phyloP scores from a whole-genome alignment of 2,113 vertebrate genomes.

The Phoxinus phoxinus region DNA sequence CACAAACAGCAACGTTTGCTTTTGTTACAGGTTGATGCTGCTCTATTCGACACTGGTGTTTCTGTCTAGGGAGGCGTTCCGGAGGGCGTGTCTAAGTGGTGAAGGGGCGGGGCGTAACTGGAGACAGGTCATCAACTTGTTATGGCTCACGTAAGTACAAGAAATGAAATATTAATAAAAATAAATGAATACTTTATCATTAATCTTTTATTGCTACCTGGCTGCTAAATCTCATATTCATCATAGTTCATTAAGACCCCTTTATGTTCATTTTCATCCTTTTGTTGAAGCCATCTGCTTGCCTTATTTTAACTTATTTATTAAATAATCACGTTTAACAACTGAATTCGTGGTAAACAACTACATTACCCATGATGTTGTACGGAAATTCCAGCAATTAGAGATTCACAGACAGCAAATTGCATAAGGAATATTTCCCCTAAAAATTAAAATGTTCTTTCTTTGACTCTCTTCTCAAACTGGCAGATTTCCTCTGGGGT shows the following conservation, averaged over 20 bases:
- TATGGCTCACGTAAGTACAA: slow-evolving; percentile 91
- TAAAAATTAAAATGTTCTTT: neutral
- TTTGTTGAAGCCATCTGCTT: too few relatives aligned
- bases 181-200: too few relatives aligned
- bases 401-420: too few relatives aligned
- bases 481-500: slow-evolving; percentile 87
- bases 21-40: slow-evolving; percentile 82
- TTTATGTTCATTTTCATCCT: too few relatives aligned
- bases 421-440: neutral
- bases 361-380: too few relatives aligned
- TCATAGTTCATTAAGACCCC: too few relatives aligned
- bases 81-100: slow-evolving; percentile 91
- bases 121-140: slow-evolving; percentile 88
- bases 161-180: neutral
- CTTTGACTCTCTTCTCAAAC: slow-evolving; percentile 13
- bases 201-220: too few relatives aligned
- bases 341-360: too few relatives aligned
- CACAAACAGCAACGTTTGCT: slow-evolving; percentile 1
- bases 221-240: too few relatives aligned
- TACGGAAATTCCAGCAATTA: too few relatives aligned
- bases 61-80: slow-evolving; percentile 93
- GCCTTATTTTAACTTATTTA: too few relatives aligned
- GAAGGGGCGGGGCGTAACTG: slow-evolving; percentile 81
- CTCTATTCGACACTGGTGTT: slow-evolving; percentile 92
- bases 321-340: too few relatives aligned